Evolutionary conservation across 2,113 vertebrate species (phyloP), one percentile per base, ranked within the genome.

Genomic region (Emydura subglobosa): DNA sequence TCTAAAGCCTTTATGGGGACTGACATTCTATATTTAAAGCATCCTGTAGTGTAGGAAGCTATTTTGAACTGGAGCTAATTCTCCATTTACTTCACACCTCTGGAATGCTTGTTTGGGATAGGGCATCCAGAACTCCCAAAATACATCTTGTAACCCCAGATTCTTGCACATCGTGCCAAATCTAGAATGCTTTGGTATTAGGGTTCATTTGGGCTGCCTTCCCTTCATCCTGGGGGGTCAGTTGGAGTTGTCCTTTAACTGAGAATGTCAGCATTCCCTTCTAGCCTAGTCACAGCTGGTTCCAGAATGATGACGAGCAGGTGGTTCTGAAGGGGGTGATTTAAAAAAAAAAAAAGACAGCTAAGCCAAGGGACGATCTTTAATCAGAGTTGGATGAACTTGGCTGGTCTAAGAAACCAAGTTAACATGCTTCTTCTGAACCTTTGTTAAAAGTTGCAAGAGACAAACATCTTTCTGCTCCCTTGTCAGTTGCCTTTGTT

Each of bases 211-310:
- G 92, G 93, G 89, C 92, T 95, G 95, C 79, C 96, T 96, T 92
- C 94, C 79, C 93, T 91, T 94, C 42, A 90, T 96, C 83, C 83
- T 93, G 88, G 47, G 87, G 9, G 90, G 88, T 92, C 88, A 93
- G 42, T 91, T 82, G 39, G 53, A 94, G n/a, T 91, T 10, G 6
- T 95, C 50, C 83, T 97, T 96, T 94, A 91, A 96, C 96, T 97
- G 96, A 97, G 90, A 97, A 96, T 96, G 97, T 96, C 96, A 97
- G 88, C 94, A 95, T 97, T 97, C 96, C 97, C 95, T 94, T 89
- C 94, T 96, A 97, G 95, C 92, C 88, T 86, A 93, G 93, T 95
- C 95, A 96, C 92, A 87, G 87, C 93, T 68, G 21, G 17, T 82
- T 96, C 91, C 91, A 91, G 96, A 93, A 91, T 86, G 92, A 44